Base-by-base conservation (phyloP, 2,888 invertebrate species). In the Melanostoma scalare region DNA sequence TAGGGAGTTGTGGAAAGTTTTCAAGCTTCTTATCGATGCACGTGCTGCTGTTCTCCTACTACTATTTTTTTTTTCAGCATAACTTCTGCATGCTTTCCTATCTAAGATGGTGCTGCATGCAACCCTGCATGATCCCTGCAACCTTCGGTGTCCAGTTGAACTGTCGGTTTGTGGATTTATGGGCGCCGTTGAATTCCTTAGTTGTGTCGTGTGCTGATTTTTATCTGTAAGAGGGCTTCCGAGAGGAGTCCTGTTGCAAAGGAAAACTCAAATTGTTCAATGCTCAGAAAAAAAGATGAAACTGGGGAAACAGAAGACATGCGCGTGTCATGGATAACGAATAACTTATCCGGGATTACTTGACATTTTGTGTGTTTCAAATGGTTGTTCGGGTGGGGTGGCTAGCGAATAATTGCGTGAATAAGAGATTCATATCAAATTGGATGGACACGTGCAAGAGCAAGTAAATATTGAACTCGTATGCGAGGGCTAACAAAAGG, bases 101-200 rank as follows among this genome's bases (percentile, higher is more conserved):
- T 84, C 84, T 82, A 8, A 82, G 77, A 82, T 82, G 77, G 69
- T 73, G 73, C 58, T 71, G 74, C 84, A 84, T 84, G 84, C 84
- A 84, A 84, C 75, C 84, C 79, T 69, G 77, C 78, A 78, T 82
- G 82, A 78, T 82, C 82, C 74, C 82, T 78, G 74, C 58, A 71
- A 79, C 74, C 84, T 67, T 78, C 71, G 31, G 69, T 61, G 84
- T 78, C 84, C 82, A 77, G 74, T 74, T 75, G 56, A 75, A 71
- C 78, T 84, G 84, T 84, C 84, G 73, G 73, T 79, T 67, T 40
- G 56, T 60, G 67, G 84, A 84, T 84, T 84, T 84, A 84, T 84
- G 84, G 84, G 84, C 84, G 84, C 84, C 84, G 78, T 84, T 84
- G 71, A 67, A 84, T 84, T 78, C 78, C 53, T 79, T 65, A 71